Conservation (phyloP, 2,888 invertebrate species). For the Cacoxenus indagator region DNA sequence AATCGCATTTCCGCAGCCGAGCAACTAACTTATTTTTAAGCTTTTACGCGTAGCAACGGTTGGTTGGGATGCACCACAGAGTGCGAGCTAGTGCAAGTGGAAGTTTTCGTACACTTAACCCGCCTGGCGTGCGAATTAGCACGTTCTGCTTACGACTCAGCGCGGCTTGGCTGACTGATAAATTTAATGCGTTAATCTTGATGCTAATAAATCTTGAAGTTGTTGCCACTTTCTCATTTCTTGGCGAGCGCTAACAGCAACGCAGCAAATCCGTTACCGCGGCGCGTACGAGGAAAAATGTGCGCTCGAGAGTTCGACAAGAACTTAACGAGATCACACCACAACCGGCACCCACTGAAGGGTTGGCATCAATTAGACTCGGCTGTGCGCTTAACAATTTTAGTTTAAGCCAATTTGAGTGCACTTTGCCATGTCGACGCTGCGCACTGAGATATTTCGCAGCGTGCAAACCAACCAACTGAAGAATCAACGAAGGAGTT, state of each 20-base stretch:
- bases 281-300: too few relatives aligned
- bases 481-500: conserved; percentile 26
- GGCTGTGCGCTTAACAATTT: conserved; percentile 58
- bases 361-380: conserved; percentile 59
- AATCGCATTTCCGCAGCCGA: conserved; percentile 58
- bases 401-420: conserved; percentile 66
- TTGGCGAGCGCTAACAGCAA: conserved; percentile 32
- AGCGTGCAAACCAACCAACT: too few relatives aligned
- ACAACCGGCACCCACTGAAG: conserved; percentile 13
- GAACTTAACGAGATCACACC: not conserved
- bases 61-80: too few relatives aligned
- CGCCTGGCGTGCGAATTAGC: conserved; percentile 10
- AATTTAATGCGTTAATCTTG: conserved; percentile 69
- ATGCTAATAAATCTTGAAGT: conserved; percentile 69
- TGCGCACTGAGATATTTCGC: not conserved
- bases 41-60: not conserved
- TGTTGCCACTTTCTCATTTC: conserved; percentile 64
- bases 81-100: too few relatives aligned
- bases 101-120: not conserved
- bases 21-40: not conserved
- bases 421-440: conserved; percentile 40
- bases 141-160: not conserved
- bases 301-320: too few relatives aligned
- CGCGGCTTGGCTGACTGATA: conserved; percentile 40
- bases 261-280: not conserved